phyloP scores from a whole-genome alignment of 2,113 vertebrate genomes.

The Rhipidura dahli region DNA sequence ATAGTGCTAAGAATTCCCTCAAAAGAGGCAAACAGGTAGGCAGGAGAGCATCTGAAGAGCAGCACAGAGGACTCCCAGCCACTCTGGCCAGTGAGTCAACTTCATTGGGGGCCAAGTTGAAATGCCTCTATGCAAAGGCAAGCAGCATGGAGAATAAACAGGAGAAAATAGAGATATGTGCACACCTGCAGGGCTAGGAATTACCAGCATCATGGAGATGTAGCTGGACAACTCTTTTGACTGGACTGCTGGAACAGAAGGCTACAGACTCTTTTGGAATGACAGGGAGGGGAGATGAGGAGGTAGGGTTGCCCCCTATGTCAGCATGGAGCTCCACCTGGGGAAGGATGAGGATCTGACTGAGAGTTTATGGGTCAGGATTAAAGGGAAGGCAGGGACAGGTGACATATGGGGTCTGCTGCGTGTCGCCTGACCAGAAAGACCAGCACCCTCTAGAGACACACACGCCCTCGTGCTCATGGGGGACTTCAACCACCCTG shows the following conservation, averaged over 20 bases:
- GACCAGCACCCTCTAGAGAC: neutral
- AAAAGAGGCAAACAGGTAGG: neutral
- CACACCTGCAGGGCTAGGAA: neutral
- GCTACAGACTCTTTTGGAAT: neutral
- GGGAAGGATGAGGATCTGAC: neutral
- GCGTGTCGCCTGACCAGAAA: neutral
- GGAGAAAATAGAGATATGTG: neutral
- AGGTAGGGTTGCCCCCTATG: fast-evolving
- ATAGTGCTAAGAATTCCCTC: neutral
- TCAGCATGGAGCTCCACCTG: neutral
- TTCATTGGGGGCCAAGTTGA: neutral
- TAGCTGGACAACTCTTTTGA: neutral
- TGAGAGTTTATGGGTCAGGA: neutral
- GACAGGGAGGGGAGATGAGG: neutral
- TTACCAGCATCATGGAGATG: neutral
- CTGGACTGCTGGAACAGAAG: neutral
- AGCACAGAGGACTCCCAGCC: neutral
- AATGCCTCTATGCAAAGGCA: neutral
- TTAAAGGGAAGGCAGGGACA: neutral
- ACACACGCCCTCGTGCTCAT: neutral
- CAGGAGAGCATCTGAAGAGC: neutral
- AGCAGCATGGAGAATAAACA: neutral
- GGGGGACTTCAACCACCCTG: neutral
- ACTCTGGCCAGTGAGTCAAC: neutral
- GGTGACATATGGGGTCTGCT: neutral